Evolutionary conservation across 2,113 vertebrate species (phyloP), one percentile per base, ranked within the genome.

Genomic region (Perca schrenkii): DNA sequence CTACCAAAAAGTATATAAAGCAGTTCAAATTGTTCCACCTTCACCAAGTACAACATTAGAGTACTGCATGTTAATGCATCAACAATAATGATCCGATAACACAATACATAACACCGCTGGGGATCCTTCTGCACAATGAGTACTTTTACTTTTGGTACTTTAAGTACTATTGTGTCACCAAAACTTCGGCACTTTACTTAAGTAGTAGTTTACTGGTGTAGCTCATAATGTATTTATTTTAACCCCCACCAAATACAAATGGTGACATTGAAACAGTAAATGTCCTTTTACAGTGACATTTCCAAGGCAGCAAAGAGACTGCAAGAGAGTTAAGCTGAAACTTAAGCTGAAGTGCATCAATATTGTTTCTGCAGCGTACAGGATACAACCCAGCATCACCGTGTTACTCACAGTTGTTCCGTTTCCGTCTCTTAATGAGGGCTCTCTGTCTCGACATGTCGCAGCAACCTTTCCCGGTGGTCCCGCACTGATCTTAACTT

Each of bases 401-500:
- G 53, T 58, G 46, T 65, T 36, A 62, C 31, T 21, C 49, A 1
- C 0, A 0, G 12, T 86, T 72, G 52, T 70, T 80, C 67, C 13
- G 31, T 80, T 94, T 93, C 86, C 88, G 47, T 57, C 49, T 58
- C 46, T 49, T 46, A 70, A 84, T 91, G 88, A 56, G 83, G 92
- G 90, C 77, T 79, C 74, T 77, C 67, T 94, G 94, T 92, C 79
- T 54, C 47, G 28, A 91, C 94, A 93, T n/a, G 95, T 85, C 49
- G 72, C 74, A 3, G 43, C 57, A 81, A 83, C 79, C 90, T 90
- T 80, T 52, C 78, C 93, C 53, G 95, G 96, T 97, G 96, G 96
- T 97, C 96, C 92, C 14, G 46, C 90, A 89, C 89, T 86, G 89
- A 93, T 93, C 88, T 83, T 61, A 43, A 87, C 85, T 83, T 89